These are phyloP conservation scores for Danio aesculapii DNA, from an alignment of 2,797 vertebrate species.

Conservation along the genomic window DNA sequence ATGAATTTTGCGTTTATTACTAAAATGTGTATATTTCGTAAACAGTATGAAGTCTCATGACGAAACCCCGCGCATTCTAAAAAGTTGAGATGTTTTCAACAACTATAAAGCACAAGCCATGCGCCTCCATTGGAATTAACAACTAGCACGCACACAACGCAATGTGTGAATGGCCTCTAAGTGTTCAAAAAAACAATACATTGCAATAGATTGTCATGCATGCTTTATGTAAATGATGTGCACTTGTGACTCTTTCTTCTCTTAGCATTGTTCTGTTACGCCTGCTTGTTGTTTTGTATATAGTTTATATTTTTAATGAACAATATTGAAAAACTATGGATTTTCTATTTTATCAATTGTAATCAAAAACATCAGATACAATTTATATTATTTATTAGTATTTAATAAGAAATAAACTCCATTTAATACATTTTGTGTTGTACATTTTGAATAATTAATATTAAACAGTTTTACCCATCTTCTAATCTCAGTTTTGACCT, in stretches of 20 bases:
- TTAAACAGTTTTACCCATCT: neutral
- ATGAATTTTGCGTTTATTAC: too few relatives aligned
- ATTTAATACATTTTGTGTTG: neutral
- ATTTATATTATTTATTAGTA: too few relatives aligned
- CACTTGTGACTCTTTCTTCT: neutral
- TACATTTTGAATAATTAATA: neutral
- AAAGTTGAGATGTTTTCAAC: too few relatives aligned
- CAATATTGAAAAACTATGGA: neutral
- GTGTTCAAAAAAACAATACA: too few relatives aligned
- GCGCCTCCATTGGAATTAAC: too few relatives aligned
- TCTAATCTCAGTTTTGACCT: constrained; percentile 89
- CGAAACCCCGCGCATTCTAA: too few relatives aligned
- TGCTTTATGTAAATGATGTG: neutral
- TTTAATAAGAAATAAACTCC: neutral
- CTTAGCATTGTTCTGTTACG: neutral
- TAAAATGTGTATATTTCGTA: too few relatives aligned
- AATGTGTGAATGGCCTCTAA: too few relatives aligned
- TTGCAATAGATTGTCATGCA: neutral
- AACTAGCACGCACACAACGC: too few relatives aligned
- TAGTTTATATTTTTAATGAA: neutral
- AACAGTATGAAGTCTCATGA: too few relatives aligned
- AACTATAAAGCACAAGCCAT: too few relatives aligned
- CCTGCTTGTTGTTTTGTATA: neutral
- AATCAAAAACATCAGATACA: too few relatives aligned
- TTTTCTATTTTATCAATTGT: neutral